Percentiles rank a stretch among this genome's conserved stretches.
These are phyloP conservation scores for Orchestes rusci DNA, from an alignment of 2,888 invertebrate species.

Conservation along the genomic window DNA sequence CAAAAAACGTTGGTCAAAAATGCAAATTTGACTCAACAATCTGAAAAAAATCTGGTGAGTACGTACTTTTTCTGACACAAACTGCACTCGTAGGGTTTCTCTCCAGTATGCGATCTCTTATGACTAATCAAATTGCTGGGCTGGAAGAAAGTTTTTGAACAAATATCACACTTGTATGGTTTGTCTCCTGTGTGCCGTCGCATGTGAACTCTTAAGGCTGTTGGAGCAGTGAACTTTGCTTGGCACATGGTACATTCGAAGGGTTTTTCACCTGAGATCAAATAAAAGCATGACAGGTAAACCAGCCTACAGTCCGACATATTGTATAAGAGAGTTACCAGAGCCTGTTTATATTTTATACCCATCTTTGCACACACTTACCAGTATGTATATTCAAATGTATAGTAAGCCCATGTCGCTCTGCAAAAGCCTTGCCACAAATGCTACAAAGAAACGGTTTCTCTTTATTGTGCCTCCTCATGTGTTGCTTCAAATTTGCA, in stretches of 20 bases:
- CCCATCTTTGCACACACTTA: background rate
- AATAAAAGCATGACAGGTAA: background rate
- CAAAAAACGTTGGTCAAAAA: no score
- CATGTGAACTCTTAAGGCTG: constrained; percentile 34
- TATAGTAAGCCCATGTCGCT: constrained; percentile 22
- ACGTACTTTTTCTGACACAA: constrained; percentile 30
- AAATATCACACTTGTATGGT: constrained; percentile 25
- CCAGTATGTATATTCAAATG: constrained; percentile 24
- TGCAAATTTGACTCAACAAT: no score
- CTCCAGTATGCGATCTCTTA: constrained; percentile 34
- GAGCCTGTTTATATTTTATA: no score
- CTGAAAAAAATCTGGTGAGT: no score
- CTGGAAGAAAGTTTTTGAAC: constrained; percentile 34
- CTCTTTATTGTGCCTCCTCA: constrained; percentile 18
- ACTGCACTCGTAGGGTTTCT: constrained; percentile 34
- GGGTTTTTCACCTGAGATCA: constrained; percentile 33
- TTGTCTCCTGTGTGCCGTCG: constrained; percentile 26
- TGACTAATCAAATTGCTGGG: constrained; percentile 34
- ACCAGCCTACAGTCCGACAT: no score
- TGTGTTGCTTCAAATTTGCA: constrained; percentile 18
- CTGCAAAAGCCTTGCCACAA: constrained; percentile 36
- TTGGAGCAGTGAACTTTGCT: constrained; percentile 35
- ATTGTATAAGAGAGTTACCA: no score
- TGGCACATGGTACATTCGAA: constrained; percentile 36
- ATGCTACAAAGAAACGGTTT: constrained; percentile 35